Evolutionary conservation across 2,888 invertebrate genomes (phyloP).

Genomic region (Tetrapedia diversipes): DNA sequence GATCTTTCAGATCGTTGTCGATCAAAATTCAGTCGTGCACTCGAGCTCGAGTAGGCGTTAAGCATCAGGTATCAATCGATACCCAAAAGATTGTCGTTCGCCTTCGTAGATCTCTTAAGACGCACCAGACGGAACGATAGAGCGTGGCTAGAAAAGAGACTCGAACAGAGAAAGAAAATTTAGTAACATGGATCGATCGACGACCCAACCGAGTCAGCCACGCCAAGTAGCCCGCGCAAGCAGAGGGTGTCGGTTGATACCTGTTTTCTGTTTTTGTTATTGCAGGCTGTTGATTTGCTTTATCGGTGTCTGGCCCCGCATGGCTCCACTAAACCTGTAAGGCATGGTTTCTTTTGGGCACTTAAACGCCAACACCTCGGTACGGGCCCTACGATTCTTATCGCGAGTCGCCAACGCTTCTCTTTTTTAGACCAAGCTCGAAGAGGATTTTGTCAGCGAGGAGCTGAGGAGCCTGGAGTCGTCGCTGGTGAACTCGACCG

Average conservation of each 20-base stretch:
- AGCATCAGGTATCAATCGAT: constrained; percentile 46
- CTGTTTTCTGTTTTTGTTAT: constrained; percentile 82
- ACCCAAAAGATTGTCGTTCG: constrained; percentile 18
- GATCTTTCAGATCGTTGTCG: background rate
- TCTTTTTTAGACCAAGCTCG: constrained; percentile 80
- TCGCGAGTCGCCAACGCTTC: constrained; percentile 63
- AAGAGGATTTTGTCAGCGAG: constrained; percentile 80
- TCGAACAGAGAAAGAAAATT: constrained; percentile 12
- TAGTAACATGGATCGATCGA: constrained; percentile 63
- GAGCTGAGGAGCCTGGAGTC: constrained; percentile 77
- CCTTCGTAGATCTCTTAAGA: constrained; percentile 63
- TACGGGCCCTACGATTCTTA: constrained; percentile 63
- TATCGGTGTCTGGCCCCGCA: constrained; percentile 83
- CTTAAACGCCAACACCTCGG: constrained; percentile 67
- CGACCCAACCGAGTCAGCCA: constrained; percentile 54
- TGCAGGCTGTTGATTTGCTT: constrained; percentile 83
- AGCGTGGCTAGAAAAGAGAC: constrained; percentile 14
- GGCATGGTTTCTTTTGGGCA: constrained; percentile 82
- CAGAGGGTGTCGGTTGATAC: constrained; percentile 80
- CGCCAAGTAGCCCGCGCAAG: constrained; percentile 47
- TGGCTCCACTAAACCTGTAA: constrained; percentile 83
- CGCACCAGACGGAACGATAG: constrained; percentile 52
- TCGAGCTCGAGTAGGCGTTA: background rate
- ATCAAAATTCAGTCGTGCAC: constrained; percentile 25
- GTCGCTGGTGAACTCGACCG: constrained; percentile 60